phyloP scores from a whole-genome alignment of 2,888 invertebrate genomes.

The Chirona hameri region DNA sequence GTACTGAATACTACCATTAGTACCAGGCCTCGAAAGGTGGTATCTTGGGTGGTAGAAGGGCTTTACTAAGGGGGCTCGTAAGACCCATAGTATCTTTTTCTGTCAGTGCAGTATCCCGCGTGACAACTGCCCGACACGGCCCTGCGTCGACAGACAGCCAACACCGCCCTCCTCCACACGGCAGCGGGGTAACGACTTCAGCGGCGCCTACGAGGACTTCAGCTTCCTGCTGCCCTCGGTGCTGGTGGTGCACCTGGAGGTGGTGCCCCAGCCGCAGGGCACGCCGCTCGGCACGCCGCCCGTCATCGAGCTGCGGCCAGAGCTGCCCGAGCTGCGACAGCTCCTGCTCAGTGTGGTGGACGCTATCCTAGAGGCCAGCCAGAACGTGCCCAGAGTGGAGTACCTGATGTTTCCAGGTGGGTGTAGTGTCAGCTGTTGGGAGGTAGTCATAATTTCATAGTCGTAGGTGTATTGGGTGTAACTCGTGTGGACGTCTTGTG shows the following conservation, averaged over 20 bases:
- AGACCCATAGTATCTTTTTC: no score
- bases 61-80: no score
- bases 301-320: not conserved
- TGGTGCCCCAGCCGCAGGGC: constrained; percentile 40
- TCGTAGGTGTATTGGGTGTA: not conserved
- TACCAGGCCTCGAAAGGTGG: no score
- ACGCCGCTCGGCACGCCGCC: not conserved
- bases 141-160: no score
- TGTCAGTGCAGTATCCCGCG: no score
- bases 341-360: constrained; percentile 57
- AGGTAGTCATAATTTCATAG: not conserved
- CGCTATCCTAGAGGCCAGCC: constrained; percentile 59
- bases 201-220: constrained; percentile 47
- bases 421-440: constrained; percentile 23
- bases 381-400: constrained; percentile 61
- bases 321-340: constrained; percentile 46
- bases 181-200: constrained; percentile 49
- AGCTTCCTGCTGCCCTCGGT: constrained; percentile 46
- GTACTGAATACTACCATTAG: no score
- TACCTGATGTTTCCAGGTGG: constrained; percentile 64
- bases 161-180: not conserved
- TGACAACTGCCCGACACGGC: no score
- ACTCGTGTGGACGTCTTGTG: no score
- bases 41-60: no score
- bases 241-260: constrained; percentile 48